Percentiles rank a stretch among this genome's conserved stretches.
phyloP scores from a whole-genome alignment of 2,797 vertebrate species.

The Sciaenops ocellatus region DNA sequence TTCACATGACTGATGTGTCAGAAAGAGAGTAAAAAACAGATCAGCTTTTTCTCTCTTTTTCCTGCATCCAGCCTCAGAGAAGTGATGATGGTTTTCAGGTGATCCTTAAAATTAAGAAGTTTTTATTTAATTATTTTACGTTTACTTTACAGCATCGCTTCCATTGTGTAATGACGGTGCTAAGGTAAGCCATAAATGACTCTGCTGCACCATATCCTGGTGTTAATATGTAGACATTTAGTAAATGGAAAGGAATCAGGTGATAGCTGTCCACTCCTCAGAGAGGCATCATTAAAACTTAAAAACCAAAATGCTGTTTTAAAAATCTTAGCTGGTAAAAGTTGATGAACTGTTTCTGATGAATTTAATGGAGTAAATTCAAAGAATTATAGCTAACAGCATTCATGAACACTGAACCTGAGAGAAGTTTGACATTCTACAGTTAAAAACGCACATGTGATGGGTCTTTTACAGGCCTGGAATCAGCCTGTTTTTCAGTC shows the following conservation, averaged over 20 bases:
- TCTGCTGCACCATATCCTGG: constrained; percentile 7
- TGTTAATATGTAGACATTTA: constrained; percentile 15
- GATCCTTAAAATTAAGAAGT: not conserved
- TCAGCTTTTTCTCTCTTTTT: not conserved
- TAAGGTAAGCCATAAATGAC: not conserved
- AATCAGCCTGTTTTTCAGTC: not conserved
- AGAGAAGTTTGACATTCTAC: not conserved
- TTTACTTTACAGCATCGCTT: not conserved
- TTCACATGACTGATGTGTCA: not conserved
- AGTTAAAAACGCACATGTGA: not conserved
- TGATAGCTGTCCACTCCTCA: constrained; percentile 14
- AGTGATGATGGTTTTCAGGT: not conserved
- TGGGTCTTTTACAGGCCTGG: not conserved
- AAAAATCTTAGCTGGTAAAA: not conserved
- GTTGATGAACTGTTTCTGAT: not conserved
- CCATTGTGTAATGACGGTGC: not conserved
- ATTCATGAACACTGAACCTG: not conserved
- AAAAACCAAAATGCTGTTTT: not conserved
- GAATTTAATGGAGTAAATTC: not conserved
- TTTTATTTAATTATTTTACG: no score
- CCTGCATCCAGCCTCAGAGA: not conserved
- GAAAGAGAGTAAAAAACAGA: not conserved
- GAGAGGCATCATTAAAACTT: not conserved
- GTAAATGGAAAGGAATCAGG: constrained; percentile 13
- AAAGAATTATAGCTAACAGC: not conserved